Percentiles rank a stretch among this genome's conserved stretches.
Conservation (phyloP, 2,888 invertebrate species). For the Drosophila tanythrix region DNA sequence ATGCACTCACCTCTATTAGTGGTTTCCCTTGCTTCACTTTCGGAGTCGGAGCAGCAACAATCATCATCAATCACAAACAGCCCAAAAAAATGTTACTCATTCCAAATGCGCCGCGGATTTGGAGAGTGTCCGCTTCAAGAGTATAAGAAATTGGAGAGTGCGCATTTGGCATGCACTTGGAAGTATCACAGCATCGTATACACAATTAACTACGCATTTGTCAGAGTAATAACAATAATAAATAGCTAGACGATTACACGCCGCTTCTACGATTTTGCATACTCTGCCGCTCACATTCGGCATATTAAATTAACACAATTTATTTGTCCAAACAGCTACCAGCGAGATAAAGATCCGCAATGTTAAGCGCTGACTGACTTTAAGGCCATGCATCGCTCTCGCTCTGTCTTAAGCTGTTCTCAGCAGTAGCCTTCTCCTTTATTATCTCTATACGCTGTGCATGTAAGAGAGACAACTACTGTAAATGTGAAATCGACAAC, state of each 20-base stretch:
- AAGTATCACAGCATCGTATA: background rate
- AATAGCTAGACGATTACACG: background rate
- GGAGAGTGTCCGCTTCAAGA: background rate
- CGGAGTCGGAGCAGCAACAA: background rate
- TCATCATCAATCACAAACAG: background rate
- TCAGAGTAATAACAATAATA: background rate
- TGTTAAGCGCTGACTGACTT: background rate
- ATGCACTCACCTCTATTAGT: background rate
- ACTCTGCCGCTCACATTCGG: background rate
- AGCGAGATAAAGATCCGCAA: background rate
- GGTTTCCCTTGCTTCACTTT: background rate
- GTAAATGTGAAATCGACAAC: background rate
- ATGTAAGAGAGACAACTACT: background rate
- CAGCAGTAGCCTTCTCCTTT: background rate
- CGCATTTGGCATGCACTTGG: background rate
- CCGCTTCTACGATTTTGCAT: background rate
- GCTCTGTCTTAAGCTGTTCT: background rate
- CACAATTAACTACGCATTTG: background rate
- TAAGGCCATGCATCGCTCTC: background rate
- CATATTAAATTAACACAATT: background rate
- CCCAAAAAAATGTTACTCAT: background rate
- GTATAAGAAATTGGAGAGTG: background rate
- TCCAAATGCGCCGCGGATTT: background rate
- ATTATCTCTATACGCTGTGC: background rate
- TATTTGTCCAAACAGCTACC: background rate